A percentile compares a stretch with the other conserved stretches of the same genome.
Conservation (phyloP, 2,797 vertebrate genomes). For the Onychomys arenicola region DNA sequence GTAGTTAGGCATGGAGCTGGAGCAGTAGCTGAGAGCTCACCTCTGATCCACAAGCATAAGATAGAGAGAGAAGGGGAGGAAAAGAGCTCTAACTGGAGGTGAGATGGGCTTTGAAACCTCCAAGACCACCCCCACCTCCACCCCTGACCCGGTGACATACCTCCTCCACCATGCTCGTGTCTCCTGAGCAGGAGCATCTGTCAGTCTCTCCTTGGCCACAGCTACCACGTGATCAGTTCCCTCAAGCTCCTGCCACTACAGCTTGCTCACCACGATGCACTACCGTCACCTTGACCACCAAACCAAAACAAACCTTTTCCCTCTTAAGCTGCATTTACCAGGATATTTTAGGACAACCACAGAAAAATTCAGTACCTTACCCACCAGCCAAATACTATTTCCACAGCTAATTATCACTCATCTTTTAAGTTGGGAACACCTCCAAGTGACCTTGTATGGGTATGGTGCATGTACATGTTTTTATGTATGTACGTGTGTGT, state of each 20-base stretch:
- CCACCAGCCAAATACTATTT: not conserved
- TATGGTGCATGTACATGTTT: not conserved
- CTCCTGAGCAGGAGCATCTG: too few species aligned
- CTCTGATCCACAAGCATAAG: not conserved
- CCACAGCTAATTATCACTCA: not conserved
- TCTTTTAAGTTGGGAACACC: not conserved
- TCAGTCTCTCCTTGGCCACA: not conserved
- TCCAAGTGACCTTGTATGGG: not conserved
- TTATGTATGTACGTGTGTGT: not conserved
- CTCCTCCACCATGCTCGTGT: too few species aligned
- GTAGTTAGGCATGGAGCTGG: not conserved
- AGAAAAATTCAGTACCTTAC: not conserved
- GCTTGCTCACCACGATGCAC: not conserved
- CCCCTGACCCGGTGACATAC: accelerated
- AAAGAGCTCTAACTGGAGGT: not conserved
- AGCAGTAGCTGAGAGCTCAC: not conserved
- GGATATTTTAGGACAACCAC: not conserved
- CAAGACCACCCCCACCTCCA: not conserved
- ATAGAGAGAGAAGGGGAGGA: too few species aligned
- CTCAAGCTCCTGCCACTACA: not conserved
- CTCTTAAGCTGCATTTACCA: not conserved
- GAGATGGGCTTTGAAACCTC: not conserved
- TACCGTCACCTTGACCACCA: not conserved
- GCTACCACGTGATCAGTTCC: too few species aligned
- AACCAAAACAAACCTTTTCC: not conserved